A percentile compares a stretch with the other conserved stretches of the same genome.
These are phyloP conservation scores for Oreortyx pictus DNA, from an alignment of 2,797 vertebrate species.

Conservation along the genomic window DNA sequence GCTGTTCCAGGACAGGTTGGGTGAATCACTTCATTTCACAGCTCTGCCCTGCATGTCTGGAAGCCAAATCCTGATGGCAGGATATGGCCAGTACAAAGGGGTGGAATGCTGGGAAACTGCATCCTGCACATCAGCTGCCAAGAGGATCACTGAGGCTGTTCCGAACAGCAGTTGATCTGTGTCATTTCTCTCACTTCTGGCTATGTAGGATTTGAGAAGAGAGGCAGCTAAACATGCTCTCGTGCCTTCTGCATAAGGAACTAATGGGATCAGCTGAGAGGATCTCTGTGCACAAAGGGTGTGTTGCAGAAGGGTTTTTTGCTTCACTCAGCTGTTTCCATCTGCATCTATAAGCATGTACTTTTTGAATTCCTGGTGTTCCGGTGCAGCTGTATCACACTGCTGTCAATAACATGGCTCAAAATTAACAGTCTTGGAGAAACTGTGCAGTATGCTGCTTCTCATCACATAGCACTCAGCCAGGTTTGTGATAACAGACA, in stretches of 20 bases:
- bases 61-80: background rate
- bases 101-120: background rate
- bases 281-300: background rate
- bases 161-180: background rate
- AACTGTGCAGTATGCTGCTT: background rate
- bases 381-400: background rate
- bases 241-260: background rate
- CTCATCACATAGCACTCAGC: background rate
- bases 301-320: background rate
- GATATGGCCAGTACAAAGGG: background rate
- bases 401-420: background rate
- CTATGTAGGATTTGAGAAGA: background rate
- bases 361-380: background rate
- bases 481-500: background rate
- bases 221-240: background rate
- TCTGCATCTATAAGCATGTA: fast-evolving
- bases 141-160: background rate
- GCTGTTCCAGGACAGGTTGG: background rate
- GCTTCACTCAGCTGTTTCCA: background rate
- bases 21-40: background rate
- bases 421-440: background rate
- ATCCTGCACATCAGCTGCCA: background rate
- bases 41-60: background rate
- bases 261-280: background rate
- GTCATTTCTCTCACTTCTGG: background rate